Percentiles rank a stretch among this genome's conserved stretches.
phyloP scores from a whole-genome alignment of 2,113 vertebrate species.

The Entosphenus tridentatus region DNA sequence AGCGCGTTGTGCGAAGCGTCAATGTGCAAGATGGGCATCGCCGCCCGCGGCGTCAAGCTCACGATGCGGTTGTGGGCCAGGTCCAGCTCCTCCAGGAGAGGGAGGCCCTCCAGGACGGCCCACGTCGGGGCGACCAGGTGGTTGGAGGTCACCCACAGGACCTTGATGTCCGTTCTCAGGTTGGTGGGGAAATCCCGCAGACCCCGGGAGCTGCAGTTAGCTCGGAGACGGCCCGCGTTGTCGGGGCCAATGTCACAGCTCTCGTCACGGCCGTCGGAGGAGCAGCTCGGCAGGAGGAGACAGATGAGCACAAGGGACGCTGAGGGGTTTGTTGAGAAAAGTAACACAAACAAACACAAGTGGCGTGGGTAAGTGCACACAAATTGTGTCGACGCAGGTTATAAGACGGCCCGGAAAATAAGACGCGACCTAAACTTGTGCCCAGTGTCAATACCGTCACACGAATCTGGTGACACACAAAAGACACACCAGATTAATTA shows the following conservation, averaged over 20 bases:
- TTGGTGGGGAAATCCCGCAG: background rate
- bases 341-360: no score
- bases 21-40: background rate
- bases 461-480: no score
- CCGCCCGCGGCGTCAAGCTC: background rate
- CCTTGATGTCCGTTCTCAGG: background rate
- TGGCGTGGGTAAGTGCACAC: no score
- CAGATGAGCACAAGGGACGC: no score
- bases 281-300: no score
- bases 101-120: background rate
- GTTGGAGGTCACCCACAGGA: background rate
- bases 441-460: no score
- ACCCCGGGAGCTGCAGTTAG: background rate
- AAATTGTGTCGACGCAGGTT: no score
- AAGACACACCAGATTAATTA: no score
- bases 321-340: no score
- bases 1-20: background rate
- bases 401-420: no score
- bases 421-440: no score
- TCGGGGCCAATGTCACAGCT: background rate
- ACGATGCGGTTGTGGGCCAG: background rate
- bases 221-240: slow-evolving; percentile 2
- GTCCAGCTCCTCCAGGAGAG: background rate
- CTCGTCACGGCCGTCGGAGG: no score
- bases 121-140: background rate